Conservation (phyloP, 2,888 invertebrate species). For the Bembecia ichneumoniformis region DNA sequence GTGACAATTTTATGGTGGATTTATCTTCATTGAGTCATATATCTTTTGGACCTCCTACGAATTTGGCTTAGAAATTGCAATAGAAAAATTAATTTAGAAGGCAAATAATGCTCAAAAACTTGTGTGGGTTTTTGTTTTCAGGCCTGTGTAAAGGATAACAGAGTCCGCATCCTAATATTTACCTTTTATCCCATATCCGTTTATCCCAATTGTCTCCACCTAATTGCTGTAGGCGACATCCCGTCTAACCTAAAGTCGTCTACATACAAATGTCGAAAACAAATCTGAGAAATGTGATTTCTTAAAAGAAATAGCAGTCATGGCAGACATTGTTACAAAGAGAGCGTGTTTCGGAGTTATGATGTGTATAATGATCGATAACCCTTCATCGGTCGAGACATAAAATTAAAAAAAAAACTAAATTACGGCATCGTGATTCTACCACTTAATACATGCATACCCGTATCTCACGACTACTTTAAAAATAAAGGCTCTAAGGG, state of each 20-base stretch:
- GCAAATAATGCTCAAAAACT: too few relatives aligned
- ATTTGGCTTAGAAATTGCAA: neutral
- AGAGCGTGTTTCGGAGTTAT: conserved; percentile 38
- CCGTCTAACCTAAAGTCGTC: too few relatives aligned
- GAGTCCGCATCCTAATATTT: too few relatives aligned
- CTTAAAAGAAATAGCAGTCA: too few relatives aligned
- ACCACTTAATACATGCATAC: conserved; percentile 66
- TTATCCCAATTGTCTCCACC: too few relatives aligned
- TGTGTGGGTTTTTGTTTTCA: too few relatives aligned
- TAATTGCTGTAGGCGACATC: too few relatives aligned
- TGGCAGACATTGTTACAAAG: conserved; percentile 31
- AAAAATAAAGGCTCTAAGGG: conserved; percentile 39
- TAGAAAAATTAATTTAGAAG: too few relatives aligned
- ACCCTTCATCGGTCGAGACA: conserved; percentile 57
- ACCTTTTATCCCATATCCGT: too few relatives aligned
- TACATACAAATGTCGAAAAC: too few relatives aligned
- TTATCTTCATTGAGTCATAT: conserved; percentile 40
- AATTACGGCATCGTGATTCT: conserved; percentile 58
- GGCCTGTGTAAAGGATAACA: too few relatives aligned
- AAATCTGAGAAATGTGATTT: too few relatives aligned
- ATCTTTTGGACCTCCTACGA: conserved; percentile 19
- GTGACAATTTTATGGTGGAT: conserved; percentile 55
- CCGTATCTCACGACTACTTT: conserved; percentile 69
- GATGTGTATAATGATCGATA: conserved; percentile 64
- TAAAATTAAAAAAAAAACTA: conserved; percentile 48